Conservation (phyloP, 1,140 invertebrate species). For the Cyclina sinensis region DNA sequence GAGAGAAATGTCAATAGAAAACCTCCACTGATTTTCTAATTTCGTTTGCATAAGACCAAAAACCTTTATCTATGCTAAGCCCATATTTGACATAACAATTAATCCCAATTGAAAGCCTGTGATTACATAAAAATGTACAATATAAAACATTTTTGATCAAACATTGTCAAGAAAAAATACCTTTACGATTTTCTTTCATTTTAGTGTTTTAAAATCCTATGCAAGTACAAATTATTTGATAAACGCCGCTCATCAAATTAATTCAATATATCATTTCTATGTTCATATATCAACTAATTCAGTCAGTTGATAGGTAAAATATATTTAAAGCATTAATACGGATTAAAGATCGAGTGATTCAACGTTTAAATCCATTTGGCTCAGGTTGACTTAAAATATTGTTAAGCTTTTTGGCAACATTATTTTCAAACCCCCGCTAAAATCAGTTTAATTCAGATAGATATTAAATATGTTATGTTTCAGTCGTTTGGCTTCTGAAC, state of each 20-base stretch:
- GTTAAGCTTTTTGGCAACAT: constrained; percentile 4
- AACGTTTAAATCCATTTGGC: not conserved
- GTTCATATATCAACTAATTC: not conserved
- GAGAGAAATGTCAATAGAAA: not conserved
- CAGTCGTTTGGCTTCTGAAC: not conserved
- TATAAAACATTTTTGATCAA: not conserved
- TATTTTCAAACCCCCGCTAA: not conserved
- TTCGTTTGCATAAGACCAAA: too few relatives aligned
- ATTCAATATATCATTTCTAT: not conserved
- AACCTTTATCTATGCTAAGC: not conserved
- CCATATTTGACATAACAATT: not conserved
- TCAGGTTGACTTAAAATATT: constrained; percentile 2
- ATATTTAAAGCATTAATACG: constrained; percentile 24
- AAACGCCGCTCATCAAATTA: not conserved
- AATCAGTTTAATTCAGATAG: not conserved
- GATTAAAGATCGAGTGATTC: not conserved
- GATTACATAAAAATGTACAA: not conserved
- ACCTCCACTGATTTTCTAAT: too few relatives aligned
- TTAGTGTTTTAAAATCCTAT: not conserved
- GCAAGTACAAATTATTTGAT: not conserved
- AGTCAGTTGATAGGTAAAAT: constrained; percentile 38
- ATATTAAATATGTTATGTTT: not conserved
- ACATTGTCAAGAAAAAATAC: not conserved
- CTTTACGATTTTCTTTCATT: not conserved
- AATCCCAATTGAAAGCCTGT: not conserved